A percentile compares a stretch with the other conserved stretches of the same genome.
phyloP scores from a whole-genome alignment of 2,113 vertebrate genomes.

The Nibea coibor region DNA sequence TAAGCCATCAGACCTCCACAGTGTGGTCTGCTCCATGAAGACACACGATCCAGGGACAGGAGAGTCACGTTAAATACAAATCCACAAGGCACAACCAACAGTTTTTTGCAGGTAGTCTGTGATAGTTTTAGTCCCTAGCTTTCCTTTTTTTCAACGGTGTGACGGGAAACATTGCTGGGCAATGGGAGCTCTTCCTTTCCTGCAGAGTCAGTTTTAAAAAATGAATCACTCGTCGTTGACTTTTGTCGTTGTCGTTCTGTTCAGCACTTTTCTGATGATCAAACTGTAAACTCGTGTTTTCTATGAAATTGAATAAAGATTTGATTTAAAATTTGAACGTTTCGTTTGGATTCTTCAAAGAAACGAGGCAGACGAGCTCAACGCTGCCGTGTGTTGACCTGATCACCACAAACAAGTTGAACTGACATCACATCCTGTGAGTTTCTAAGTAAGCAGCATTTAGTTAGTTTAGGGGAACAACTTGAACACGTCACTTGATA shows the following conservation, averaged over 20 bases:
- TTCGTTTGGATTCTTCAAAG: neutral
- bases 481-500: no score
- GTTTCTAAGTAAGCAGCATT: neutral
- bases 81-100: neutral
- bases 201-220: neutral
- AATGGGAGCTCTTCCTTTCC: constrained; percentile 49
- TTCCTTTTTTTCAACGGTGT: constrained; percentile 1
- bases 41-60: neutral
- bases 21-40: neutral
- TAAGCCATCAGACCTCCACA: neutral
- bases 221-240: neutral
- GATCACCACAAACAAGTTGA: no score
- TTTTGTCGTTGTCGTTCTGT: constrained; percentile 20
- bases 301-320: constrained; percentile 68
- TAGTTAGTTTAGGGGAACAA: neutral
- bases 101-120: neutral
- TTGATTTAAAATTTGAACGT: constrained; percentile 47
- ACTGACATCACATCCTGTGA: neutral
- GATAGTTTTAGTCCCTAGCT: neutral
- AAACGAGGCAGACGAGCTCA: neutral
- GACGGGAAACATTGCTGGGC: constrained; percentile 67
- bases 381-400: no score
- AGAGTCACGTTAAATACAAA: neutral
- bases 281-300: constrained; percentile 68
- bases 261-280: constrained; percentile 67